These are phyloP conservation scores for Idaea biselata DNA, from an alignment of 2,888 invertebrate species.

Conservation along the genomic window DNA sequence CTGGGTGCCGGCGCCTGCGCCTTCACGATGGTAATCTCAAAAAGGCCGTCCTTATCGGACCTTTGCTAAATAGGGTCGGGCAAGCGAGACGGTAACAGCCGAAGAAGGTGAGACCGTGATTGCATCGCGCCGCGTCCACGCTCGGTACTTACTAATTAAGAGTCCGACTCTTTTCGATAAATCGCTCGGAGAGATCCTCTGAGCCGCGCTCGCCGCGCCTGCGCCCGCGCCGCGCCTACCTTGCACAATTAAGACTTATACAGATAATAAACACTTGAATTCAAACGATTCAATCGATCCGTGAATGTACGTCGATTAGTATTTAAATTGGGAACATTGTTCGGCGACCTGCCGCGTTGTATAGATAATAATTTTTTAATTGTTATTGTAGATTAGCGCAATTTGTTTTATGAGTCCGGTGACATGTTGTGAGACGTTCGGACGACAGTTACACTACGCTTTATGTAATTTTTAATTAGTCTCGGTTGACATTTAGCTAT, in stretches of 20 bases:
- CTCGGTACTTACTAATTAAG: conserved; percentile 75
- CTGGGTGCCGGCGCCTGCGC: conserved; percentile 77
- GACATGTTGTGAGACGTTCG: conserved; percentile 21
- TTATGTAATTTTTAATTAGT: conserved; percentile 40
- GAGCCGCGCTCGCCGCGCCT: conserved; percentile 11
- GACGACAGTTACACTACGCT: conserved; percentile 16
- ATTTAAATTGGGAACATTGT: conserved; percentile 64
- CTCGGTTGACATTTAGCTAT: conserved; percentile 45
- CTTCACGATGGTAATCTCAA: conserved; percentile 64
- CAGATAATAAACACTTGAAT: conserved; percentile 55
- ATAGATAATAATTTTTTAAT: conserved; percentile 71
- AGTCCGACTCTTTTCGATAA: conserved; percentile 44
- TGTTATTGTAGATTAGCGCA: conserved; percentile 46
- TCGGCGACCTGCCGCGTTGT: conserved; percentile 58
- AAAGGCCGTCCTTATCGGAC: conserved; percentile 47
- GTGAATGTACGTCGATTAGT: conserved; percentile 46
- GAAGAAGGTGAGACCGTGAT: conserved; percentile 67
- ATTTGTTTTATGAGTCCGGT: conserved; percentile 39
- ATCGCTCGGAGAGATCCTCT: conserved; percentile 39
- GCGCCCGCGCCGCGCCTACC: neutral
- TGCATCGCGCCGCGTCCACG: conserved; percentile 61
- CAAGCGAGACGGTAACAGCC: conserved; percentile 40
- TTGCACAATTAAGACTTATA: conserved; percentile 65
- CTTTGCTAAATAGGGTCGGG: conserved; percentile 20
- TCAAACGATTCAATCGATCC: conserved; percentile 59